Evolutionary conservation across 2,888 invertebrate species (phyloP).

Genomic region (Phlogophora meticulosa): DNA sequence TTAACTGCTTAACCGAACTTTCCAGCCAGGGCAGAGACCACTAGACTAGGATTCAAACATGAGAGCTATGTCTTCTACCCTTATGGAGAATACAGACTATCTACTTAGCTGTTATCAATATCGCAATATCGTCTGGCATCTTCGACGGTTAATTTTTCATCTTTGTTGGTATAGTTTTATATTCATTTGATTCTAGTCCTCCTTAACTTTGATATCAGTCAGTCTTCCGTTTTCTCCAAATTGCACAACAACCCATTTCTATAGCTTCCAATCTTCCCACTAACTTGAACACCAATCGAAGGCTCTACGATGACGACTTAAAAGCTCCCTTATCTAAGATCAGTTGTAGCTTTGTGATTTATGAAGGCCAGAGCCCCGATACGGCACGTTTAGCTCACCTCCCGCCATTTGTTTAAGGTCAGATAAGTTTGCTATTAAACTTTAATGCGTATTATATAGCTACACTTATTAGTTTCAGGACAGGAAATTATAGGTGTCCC

Average conservation of each 20-base stretch:
- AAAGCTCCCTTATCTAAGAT: constrained; percentile 80
- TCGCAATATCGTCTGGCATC: too few relatives aligned
- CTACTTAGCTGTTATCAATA: too few relatives aligned
- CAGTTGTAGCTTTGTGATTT: constrained; percentile 80
- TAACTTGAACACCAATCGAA: constrained; percentile 63
- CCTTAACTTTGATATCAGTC: not conserved
- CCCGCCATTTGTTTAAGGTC: constrained; percentile 39
- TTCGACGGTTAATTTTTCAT: too few relatives aligned
- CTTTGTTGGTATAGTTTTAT: too few relatives aligned
- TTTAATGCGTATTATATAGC: constrained; percentile 21
- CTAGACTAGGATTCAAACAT: too few relatives aligned
- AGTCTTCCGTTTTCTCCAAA: not conserved
- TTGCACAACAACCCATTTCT: not conserved
- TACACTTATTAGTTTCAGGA: constrained; percentile 35
- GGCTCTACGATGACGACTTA: constrained; percentile 70
- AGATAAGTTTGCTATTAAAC: constrained; percentile 51
- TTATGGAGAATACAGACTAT: too few relatives aligned
- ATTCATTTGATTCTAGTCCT: too few relatives aligned
- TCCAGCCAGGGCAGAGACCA: too few relatives aligned
- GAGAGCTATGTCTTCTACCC: too few relatives aligned
- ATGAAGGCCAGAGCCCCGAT: constrained; percentile 72
- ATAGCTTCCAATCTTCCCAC: not conserved
- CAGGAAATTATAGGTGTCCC: constrained; percentile 51
- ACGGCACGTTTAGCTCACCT: constrained; percentile 56
- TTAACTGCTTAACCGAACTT: too few relatives aligned